Evolutionary conservation across 1,140 invertebrate species (phyloP).

Genomic region (Bicyclus anynana): DNA sequence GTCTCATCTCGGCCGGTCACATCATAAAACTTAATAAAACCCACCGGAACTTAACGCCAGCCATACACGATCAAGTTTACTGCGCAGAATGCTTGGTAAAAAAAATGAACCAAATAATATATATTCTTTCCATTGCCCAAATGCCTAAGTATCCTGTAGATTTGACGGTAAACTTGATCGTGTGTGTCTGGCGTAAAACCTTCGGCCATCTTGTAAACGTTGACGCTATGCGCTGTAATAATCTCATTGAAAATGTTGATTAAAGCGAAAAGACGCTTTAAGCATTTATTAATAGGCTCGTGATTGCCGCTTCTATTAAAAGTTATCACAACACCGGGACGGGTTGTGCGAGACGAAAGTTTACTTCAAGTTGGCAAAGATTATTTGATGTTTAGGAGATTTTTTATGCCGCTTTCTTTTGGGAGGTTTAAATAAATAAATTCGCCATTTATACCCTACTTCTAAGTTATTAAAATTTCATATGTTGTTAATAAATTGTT

Average conservation of each 20-base stretch:
- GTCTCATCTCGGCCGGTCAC: slow-evolving; percentile 13
- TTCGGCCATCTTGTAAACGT: slow-evolving; percentile 47
- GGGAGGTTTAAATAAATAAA: too few relatives aligned
- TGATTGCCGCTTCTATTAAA: slow-evolving; percentile 55
- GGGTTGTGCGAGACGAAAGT: slow-evolving; percentile 42
- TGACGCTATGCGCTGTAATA: slow-evolving; percentile 32
- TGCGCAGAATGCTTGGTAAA: too few relatives aligned
- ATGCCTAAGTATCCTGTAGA: too few relatives aligned
- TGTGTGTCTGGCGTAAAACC: slow-evolving; percentile 10
- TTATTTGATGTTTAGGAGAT: slow-evolving; percentile 1
- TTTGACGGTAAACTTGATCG: too few relatives aligned
- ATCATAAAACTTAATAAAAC: slow-evolving; percentile 26
- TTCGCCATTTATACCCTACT: too few relatives aligned
- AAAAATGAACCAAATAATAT: too few relatives aligned
- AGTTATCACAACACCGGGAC: slow-evolving; percentile 48
- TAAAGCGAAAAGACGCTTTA: slow-evolving; percentile 50
- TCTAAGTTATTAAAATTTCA: too few relatives aligned
- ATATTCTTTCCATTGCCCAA: too few relatives aligned
- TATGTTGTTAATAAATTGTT: too few relatives aligned
- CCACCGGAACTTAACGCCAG: slow-evolving; percentile 11
- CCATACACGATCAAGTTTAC: too few relatives aligned
- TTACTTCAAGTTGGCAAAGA: slow-evolving; percentile 26
- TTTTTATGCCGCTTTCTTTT: slow-evolving; percentile 1
- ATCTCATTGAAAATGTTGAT: slow-evolving; percentile 53
- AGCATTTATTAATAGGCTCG: slow-evolving; percentile 57